Evolutionary conservation across 2,113 vertebrate species (phyloP).

Genomic region (Malurus elegans): DNA sequence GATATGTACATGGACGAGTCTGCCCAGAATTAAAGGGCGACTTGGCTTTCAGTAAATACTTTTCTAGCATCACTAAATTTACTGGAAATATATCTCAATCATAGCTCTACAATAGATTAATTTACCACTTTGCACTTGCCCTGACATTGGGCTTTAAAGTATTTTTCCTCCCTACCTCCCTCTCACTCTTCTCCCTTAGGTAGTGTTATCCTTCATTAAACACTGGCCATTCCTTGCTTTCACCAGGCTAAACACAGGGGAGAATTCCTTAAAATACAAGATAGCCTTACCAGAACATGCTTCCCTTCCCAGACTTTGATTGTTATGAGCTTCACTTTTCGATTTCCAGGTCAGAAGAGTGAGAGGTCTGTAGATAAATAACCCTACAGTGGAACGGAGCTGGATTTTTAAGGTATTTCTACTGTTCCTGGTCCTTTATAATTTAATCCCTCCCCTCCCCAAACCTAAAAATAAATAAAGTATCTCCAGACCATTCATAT

Average conservation of each 20-base stretch:
- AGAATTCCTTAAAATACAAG: background rate
- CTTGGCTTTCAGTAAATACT: conserved; percentile 54
- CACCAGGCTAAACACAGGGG: background rate
- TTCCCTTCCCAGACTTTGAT: conserved; percentile 11
- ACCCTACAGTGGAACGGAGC: conserved; percentile 62
- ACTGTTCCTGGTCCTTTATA: conserved; percentile 77
- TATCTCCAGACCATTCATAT: conserved; percentile 73
- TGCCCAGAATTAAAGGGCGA: conserved; percentile 60
- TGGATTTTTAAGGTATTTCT: conserved; percentile 61
- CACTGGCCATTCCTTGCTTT: background rate
- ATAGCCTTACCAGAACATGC: background rate
- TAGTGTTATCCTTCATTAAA: conserved; percentile 38
- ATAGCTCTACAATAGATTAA: conserved; percentile 54
- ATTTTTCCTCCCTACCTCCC: conserved; percentile 21
- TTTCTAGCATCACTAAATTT: conserved; percentile 25
- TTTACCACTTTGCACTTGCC: conserved; percentile 25
- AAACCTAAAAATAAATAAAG: conserved; percentile 77
- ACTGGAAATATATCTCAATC: conserved; percentile 37
- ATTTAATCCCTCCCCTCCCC: conserved; percentile 70
- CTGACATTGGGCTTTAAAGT: conserved; percentile 33
- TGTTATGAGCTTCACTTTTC: conserved; percentile 22
- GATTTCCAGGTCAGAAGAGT: conserved; percentile 60
- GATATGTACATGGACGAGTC: conserved; percentile 71
- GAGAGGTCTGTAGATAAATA: conserved; percentile 70
- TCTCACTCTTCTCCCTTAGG: conserved; percentile 5